Base-by-base conservation (phyloP, 2,888 invertebrate species). In the Coenonympha glycerion region DNA sequence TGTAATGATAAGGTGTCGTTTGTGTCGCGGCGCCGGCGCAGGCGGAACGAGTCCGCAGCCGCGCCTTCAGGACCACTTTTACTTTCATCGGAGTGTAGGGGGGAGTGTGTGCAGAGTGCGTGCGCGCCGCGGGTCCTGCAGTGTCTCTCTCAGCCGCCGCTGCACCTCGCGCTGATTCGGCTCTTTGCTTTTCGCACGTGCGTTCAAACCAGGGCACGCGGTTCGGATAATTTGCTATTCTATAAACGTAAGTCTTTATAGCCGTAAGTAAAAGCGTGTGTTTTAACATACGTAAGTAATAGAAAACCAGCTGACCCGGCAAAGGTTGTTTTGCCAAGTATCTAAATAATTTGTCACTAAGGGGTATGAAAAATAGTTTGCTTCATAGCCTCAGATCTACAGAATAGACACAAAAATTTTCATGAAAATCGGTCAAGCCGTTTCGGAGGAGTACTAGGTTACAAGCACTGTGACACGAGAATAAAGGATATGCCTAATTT, bases 1-100 rank as follows among this genome's bases (percentile, higher is more conserved):
- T n/a, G n/a, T 65, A 61, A 52, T 50, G 40, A 42, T 31, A 45
- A 49, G 46, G 59, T 59, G 61, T 61, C 53, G 59, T 19, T 62
- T 60, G 19, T 60, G 57, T 54, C 52, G 37, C 33, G 15, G 28
- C n/a, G n/a, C n/a, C n/a, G n/a, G n/a, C n/a, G n/a, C n/a, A n/a
- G 21, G 50, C 6, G n/a, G 55, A 63, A 57, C 63, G 62, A 73
- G 73, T 73, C 74, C 79, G 70, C 56, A 61, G 68, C 69, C 77
- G 75, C 77, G 74, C 80, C 80, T 78, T 70, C 73, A 71, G 81
- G 84, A 73, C 73, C 76, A 85, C 85, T 85, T 85, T 85, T 85
- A 85, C 85, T 85, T 84, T 58, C 79, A 71, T 69, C 53, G 50
- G 40, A 55, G 46, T 51, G 58, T 58, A 61, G 65, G 55, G 63